Evolutionary conservation across 1,140 invertebrate genomes (phyloP).

Genomic region (Watersipora subatra): DNA sequence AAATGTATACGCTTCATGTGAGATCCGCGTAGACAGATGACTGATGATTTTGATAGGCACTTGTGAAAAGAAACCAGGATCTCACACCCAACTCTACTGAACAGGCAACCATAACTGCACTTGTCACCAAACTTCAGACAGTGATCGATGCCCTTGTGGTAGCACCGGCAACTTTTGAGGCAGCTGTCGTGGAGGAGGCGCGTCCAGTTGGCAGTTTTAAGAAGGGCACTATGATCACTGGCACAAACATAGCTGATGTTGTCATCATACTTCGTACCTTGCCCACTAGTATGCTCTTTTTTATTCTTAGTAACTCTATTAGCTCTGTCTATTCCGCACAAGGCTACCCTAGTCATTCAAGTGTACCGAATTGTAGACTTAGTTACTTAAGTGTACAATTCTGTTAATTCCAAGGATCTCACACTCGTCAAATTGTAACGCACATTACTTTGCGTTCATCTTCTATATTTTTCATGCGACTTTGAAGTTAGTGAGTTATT

Average conservation of each 20-base stretch:
- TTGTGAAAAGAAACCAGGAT: constrained; percentile 78
- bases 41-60: too few species aligned
- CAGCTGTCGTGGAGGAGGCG: constrained; percentile 90
- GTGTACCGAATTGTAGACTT: background rate
- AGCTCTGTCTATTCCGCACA: too few species aligned
- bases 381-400: background rate
- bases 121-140: constrained; percentile 81
- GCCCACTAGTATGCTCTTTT: constrained; percentile 55
- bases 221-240: constrained; percentile 91
- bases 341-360: background rate
- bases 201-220: constrained; percentile 92
- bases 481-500: too few species aligned
- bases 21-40: too few species aligned
- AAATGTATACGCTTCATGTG: too few species aligned
- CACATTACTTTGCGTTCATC: too few species aligned
- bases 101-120: constrained; percentile 73
- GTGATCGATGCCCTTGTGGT: constrained; percentile 85
- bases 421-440: too few species aligned
- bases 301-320: constrained; percentile 3
- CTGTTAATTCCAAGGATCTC: background rate
- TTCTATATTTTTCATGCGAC: too few species aligned
- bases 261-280: constrained; percentile 96
- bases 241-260: constrained; percentile 86
- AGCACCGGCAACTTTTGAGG: constrained; percentile 80
- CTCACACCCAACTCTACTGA: constrained; percentile 75